phyloP scores from a whole-genome alignment of 2,888 invertebrate genomes.

The Cerastis leucographa region DNA sequence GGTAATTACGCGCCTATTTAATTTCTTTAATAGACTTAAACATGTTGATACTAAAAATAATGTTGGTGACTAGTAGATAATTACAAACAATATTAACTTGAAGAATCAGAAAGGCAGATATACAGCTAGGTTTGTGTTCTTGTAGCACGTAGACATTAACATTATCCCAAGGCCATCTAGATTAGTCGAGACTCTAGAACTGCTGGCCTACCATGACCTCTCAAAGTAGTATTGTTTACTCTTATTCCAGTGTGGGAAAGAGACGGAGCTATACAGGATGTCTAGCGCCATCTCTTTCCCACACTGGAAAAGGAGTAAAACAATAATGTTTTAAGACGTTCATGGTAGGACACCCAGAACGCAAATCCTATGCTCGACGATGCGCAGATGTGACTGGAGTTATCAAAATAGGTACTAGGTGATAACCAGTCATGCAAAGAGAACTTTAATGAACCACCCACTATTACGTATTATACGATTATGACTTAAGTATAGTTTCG shows the following conservation, averaged over 20 bases:
- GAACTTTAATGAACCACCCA: constrained; percentile 10
- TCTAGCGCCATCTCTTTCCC: too few relatives aligned
- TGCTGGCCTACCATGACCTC: too few relatives aligned
- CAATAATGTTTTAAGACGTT: too few relatives aligned
- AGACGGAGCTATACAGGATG: too few relatives aligned
- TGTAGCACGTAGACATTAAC: not conserved
- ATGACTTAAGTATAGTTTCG: too few relatives aligned
- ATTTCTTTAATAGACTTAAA: not conserved
- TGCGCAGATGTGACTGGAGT: not conserved
- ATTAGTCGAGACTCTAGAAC: not conserved
- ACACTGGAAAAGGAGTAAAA: too few relatives aligned
- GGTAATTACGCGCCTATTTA: not conserved
- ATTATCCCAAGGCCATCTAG: not conserved
- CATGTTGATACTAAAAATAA: not conserved
- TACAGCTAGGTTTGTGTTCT: not conserved
- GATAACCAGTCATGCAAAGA: constrained; percentile 1
- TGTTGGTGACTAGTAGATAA: not conserved
- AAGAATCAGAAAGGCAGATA: not conserved
- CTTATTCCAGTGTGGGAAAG: too few relatives aligned
- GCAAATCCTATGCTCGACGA: too few relatives aligned
- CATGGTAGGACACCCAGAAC: not conserved
- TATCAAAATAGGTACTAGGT: constrained; percentile 10
- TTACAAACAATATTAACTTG: not conserved
- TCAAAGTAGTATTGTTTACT: too few relatives aligned
- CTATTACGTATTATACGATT: not conserved